phyloP scores from a whole-genome alignment of 2,113 vertebrate species.

The Furnarius figulus region DNA sequence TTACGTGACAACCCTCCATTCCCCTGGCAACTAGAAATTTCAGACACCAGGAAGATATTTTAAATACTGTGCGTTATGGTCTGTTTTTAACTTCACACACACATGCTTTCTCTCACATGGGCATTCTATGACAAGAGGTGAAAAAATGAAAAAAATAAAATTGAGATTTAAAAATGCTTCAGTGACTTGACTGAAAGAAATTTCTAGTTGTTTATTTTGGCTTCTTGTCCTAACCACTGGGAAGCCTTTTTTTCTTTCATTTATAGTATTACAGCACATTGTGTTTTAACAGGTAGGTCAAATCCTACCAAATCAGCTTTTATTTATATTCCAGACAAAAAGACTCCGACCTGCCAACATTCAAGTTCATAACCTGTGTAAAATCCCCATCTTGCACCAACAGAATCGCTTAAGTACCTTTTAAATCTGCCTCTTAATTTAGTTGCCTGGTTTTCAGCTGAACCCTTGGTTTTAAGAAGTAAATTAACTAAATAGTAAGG shows the following conservation, averaged over 20 bases:
- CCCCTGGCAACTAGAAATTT: slow-evolving; percentile 65
- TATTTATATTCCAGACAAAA: slow-evolving; percentile 30
- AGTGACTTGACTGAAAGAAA: slow-evolving; percentile 38
- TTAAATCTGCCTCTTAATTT: slow-evolving; percentile 57
- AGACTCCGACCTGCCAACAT: background rate
- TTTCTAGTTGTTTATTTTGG: slow-evolving; percentile 18
- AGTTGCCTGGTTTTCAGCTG: slow-evolving; percentile 27
- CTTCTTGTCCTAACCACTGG: background rate
- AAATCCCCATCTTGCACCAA: slow-evolving; percentile 40
- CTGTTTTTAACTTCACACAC: slow-evolving; percentile 61
- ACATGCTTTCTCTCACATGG: slow-evolving; percentile 35
- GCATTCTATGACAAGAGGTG: slow-evolving; percentile 39
- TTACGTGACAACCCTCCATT: slow-evolving; percentile 24
- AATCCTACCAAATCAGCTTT: slow-evolving; percentile 29
- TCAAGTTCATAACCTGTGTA: slow-evolving; percentile 24
- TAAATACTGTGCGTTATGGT: slow-evolving; percentile 61
- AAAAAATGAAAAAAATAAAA: slow-evolving; percentile 24
- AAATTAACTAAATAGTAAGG: slow-evolving; percentile 60
- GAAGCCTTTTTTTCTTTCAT: background rate
- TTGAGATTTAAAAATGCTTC: slow-evolving; percentile 38
- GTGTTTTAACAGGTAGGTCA: background rate
- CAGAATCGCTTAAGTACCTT: slow-evolving; percentile 33
- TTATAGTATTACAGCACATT: background rate
- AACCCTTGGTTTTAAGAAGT: slow-evolving; percentile 57
- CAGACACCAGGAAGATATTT: slow-evolving; percentile 68